phyloP scores from a whole-genome alignment of 1,140 invertebrate species.

The Nasonia vitripennis region DNA sequence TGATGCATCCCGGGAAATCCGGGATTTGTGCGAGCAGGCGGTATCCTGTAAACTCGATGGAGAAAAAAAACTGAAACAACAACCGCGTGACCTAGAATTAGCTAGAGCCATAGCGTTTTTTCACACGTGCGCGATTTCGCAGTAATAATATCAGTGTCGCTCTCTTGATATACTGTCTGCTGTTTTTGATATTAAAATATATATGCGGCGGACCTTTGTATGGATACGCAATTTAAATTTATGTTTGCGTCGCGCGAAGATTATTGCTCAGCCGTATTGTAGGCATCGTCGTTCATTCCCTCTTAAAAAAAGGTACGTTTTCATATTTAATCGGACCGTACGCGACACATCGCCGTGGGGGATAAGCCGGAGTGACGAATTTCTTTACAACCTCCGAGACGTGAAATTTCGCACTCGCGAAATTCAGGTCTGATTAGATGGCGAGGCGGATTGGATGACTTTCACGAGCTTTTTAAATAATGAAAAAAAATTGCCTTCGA shows the following conservation, averaged over 20 bases:
- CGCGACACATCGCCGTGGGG: neutral
- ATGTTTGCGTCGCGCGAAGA: neutral
- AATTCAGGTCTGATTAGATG: conserved; percentile 4
- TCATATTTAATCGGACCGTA: neutral
- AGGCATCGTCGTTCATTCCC: no score
- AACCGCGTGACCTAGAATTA: neutral
- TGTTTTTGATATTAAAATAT: neutral
- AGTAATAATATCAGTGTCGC: neutral
- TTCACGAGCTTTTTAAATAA: conserved; percentile 13
- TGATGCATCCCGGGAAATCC: conserved; percentile 4
- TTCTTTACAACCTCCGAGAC: neutral
- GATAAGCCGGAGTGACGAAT: neutral
- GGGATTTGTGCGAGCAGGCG: neutral
- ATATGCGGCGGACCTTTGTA: neutral
- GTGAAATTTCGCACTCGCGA: neutral
- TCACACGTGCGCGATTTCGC: neutral
- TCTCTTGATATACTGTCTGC: neutral
- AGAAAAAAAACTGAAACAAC: conserved; percentile 1
- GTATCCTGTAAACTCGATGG: neutral
- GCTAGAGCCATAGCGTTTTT: neutral
- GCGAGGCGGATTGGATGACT: neutral
- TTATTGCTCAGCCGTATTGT: neutral
- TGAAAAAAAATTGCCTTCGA: conserved; percentile 8
- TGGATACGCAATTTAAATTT: no score
- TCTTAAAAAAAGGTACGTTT: neutral